These are phyloP conservation scores for Eulemur coronatus DNA, from an alignment of 2,797 vertebrate species.

Conservation along the genomic window DNA sequence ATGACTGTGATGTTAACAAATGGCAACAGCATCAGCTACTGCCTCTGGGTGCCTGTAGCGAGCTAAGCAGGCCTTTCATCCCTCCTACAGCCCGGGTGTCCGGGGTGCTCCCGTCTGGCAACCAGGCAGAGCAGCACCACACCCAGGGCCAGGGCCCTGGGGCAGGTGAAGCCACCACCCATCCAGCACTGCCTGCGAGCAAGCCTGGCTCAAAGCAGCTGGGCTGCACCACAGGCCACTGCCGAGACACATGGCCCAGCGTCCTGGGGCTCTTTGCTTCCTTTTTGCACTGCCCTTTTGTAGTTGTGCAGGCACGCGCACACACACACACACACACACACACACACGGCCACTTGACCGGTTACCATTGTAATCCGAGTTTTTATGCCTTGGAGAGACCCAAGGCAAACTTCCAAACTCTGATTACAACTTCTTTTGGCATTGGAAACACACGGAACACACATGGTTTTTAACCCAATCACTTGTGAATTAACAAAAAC, in stretches of 20 bases:
- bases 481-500: too few relatives aligned
- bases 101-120: not conserved
- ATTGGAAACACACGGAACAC: not conserved
- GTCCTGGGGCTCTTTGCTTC: not conserved
- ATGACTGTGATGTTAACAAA: too few relatives aligned
- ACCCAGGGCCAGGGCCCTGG: too few relatives aligned
- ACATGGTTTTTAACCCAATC: not conserved
- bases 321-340: not conserved
- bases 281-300: not conserved
- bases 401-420: not conserved
- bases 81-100: fast-evolving
- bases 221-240: too few relatives aligned
- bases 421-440: not conserved
- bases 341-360: fast-evolving
- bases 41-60: not conserved
- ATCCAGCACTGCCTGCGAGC: not conserved
- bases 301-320: fast-evolving
- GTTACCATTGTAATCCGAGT: not conserved
- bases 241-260: fast-evolving
- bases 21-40: not conserved
- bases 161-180: fast-evolving
- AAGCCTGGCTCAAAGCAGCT: too few relatives aligned
- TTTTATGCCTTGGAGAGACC: not conserved
- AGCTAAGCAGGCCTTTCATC: not conserved
- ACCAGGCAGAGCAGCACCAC: not conserved